Evolutionary conservation across 2,888 invertebrate species (phyloP), one percentile per base, ranked within the genome.

Genomic region (Ophonus ardosiacus): DNA sequence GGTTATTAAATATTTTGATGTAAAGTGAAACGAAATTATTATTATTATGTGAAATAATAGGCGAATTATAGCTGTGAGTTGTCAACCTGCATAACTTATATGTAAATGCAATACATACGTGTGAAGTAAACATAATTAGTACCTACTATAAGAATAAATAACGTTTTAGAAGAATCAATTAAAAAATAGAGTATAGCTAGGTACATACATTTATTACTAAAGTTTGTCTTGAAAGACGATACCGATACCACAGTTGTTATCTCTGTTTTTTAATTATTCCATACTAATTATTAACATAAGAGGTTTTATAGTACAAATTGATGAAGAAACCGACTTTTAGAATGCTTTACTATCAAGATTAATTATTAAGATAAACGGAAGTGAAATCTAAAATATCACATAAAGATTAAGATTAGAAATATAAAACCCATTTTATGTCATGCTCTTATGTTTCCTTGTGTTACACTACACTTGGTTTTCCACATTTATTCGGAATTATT

Each of bases 191-290:
- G 56, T 56, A 8, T 5, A 56, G 13, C 7, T 51, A 51, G 10
- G 6, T 13, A 51, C 1, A 51, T 51, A 51, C 10, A 2, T 2
- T 13, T 51, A 51, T 13, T 8, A 13, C 13, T 3, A 0, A 8
- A 51, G 8, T 51, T 51, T 51, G 8, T 51, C 43, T 13, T 13
- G 13, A 24, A 17, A 7, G 24, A 63, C 15, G 63, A 18, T n/a
- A 21, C 17, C 8, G n/a, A 63, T 15, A n/a, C 15, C 2, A 63
- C 5, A 21, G 24, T 8, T 15, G 18, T 21, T 63, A 63, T 21
- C 18, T 21, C n/a, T 63, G 10, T n/a, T 63, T 63, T 63, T 63
- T 63, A 21, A 21, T 63, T 63, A 24, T 21, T 78, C 78, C 79
- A 13, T 56, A 79, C 43, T 7, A 63, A 24, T 63, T 63, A 21